phyloP scores from a whole-genome alignment of 2,888 invertebrate genomes.

The Galerucella nymphaeae region DNA sequence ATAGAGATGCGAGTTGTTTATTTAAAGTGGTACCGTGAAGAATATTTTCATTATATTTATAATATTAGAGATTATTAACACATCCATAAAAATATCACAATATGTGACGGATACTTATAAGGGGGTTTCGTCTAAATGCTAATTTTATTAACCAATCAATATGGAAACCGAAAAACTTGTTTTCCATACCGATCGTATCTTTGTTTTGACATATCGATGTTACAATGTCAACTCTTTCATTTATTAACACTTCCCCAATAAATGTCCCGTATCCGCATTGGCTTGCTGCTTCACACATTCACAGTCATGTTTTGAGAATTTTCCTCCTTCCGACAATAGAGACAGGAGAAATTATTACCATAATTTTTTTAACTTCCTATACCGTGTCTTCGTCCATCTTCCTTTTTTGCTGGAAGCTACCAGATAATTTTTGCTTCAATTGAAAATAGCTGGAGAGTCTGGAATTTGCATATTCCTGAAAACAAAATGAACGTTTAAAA shows the following conservation, averaged over 20 bases:
- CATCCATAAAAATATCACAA: slow-evolving; percentile 47
- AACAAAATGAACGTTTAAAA: slow-evolving; percentile 27
- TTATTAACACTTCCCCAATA: not conserved
- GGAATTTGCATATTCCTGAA: slow-evolving; percentile 58
- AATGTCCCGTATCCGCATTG: slow-evolving; percentile 11
- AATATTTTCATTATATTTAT: slow-evolving; percentile 24
- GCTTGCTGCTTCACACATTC: slow-evolving; percentile 40
- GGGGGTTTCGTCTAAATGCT: not conserved
- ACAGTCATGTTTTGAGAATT: slow-evolving; percentile 43
- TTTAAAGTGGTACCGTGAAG: slow-evolving; percentile 36
- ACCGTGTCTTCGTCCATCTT: slow-evolving; percentile 52
- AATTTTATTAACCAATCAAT: too few species aligned
- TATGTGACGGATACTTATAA: slow-evolving; percentile 22
- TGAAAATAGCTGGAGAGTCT: slow-evolving; percentile 56
- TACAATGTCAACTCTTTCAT: not conserved
- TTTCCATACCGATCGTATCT: not conserved
- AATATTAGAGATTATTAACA: slow-evolving; percentile 40
- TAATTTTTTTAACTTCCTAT: slow-evolving; percentile 19
- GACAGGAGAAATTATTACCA: not conserved
- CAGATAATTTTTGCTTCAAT: slow-evolving; percentile 54
- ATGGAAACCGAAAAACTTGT: too few species aligned
- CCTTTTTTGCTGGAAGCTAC: slow-evolving; percentile 54
- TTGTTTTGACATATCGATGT: not conserved
- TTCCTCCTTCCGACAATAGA: slow-evolving; percentile 18
- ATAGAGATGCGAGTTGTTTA: slow-evolving; percentile 9